Conservation (phyloP, 2,113 vertebrate species). For the Peromyscus leucopus region DNA sequence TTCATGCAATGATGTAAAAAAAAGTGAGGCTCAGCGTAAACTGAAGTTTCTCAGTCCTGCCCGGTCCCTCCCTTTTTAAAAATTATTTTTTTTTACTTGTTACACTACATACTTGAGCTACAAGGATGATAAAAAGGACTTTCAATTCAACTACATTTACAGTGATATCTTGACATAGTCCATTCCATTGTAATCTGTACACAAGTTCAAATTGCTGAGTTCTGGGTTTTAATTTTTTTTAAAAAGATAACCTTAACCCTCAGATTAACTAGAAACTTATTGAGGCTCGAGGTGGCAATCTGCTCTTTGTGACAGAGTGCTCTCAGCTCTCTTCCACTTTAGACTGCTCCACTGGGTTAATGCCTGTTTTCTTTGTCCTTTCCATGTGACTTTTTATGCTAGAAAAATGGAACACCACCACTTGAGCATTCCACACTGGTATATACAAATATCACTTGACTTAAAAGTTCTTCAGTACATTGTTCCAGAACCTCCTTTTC, state of each 20-base stretch:
- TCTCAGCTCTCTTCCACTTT: constrained; percentile 84
- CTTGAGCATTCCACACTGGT: no score
- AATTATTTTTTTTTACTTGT: not conserved
- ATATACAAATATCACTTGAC: no score
- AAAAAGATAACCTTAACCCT: constrained; percentile 26
- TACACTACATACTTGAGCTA: constrained; percentile 54
- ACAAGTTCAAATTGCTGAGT: constrained; percentile 32
- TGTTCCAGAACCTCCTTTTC: no score
- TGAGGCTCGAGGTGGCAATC: constrained; percentile 90
- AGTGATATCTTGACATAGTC: constrained; percentile 37
- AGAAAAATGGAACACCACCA: no score
- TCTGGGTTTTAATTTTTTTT: constrained; percentile 46
- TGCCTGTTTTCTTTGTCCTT: constrained; percentile 29
- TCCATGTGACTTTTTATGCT: no score
- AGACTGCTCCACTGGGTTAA: constrained; percentile 77
- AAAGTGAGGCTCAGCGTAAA: not conserved
- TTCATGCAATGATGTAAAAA: not conserved
- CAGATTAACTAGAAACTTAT: constrained; percentile 77
- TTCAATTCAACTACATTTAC: not conserved
- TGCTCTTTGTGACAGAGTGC: constrained; percentile 84
- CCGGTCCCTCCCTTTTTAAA: no score
- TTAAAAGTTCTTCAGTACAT: no score
- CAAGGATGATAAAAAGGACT: constrained; percentile 11
- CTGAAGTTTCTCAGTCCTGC: not conserved
- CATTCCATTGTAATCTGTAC: constrained; percentile 47